Evolutionary conservation across 2,797 vertebrate genomes (phyloP).

Genomic region (Paedocypris micromegethes): DNA sequence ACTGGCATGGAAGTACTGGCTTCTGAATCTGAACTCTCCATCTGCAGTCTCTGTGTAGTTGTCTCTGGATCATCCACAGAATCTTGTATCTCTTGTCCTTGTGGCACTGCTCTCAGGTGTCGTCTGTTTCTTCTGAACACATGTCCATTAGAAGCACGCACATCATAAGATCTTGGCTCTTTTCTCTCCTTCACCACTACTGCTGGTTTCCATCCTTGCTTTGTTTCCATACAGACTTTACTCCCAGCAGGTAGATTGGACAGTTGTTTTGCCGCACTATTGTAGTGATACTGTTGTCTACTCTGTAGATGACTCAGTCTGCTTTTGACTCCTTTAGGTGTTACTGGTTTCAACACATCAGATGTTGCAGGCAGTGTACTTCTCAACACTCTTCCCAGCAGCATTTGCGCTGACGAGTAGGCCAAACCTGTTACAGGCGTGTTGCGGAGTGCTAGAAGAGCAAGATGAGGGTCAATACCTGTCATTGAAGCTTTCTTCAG

Average conservation of each 20-base stretch:
- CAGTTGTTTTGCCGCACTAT: not conserved
- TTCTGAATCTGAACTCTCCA: no score
- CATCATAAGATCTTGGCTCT: not conserved
- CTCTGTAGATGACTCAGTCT: not conserved
- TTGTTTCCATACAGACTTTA: no score
- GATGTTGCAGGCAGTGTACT: no score
- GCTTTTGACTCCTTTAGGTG: no score
- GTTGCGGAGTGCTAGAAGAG: constrained; percentile 36
- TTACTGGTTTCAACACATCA: no score
- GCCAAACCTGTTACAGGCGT: constrained; percentile 33
- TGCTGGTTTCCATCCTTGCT: not conserved
- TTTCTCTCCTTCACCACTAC: not conserved
- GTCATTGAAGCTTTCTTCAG: constrained; percentile 24
- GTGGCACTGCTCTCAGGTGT: no score
- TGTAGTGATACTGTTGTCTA: not conserved
- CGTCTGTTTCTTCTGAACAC: not conserved
- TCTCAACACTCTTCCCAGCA: constrained; percentile 31
- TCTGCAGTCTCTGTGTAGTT: no score
- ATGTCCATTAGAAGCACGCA: not conserved
- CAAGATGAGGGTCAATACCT: constrained; percentile 16
- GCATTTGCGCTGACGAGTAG: constrained; percentile 32
- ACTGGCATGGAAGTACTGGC: no score
- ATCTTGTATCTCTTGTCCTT: no score
- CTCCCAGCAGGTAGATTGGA: not conserved
- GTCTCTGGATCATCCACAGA: no score